Evolutionary conservation across 2,888 invertebrate genomes (phyloP).

Genomic region (Nemotelus nigrinus): DNA sequence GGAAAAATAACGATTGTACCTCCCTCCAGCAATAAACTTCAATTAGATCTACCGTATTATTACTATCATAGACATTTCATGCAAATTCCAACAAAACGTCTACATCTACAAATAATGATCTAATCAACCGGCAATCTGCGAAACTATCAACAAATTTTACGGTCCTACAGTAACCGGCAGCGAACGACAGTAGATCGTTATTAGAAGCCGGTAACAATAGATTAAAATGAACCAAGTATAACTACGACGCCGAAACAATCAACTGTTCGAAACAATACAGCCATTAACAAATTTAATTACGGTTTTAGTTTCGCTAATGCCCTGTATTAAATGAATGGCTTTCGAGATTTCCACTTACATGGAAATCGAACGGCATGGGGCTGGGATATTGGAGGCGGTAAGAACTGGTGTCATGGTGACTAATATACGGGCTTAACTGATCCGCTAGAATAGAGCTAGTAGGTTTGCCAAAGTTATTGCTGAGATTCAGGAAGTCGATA

Average conservation of each 20-base stretch:
- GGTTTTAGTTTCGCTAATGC: neutral
- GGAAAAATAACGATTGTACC: too few relatives aligned
- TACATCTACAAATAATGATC: neutral
- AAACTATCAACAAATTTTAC: neutral
- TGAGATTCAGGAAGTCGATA: too few relatives aligned
- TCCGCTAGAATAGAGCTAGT: too few relatives aligned
- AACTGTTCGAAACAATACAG: conserved; percentile 6
- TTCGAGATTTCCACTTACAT: too few relatives aligned
- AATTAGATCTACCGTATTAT: too few relatives aligned
- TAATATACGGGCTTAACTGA: too few relatives aligned
- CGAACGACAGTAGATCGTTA: neutral
- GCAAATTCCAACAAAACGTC: conserved; percentile 7
- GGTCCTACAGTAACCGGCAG: neutral
- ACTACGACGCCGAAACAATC: neutral
- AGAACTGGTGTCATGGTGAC: too few relatives aligned
- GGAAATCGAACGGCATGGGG: too few relatives aligned
- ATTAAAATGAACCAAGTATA: neutral
- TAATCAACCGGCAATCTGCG: neutral
- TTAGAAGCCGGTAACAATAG: neutral
- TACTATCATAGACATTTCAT: neutral
- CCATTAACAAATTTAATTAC: conserved; percentile 15
- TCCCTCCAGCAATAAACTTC: too few relatives aligned
- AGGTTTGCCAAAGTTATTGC: too few relatives aligned
- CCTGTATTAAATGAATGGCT: too few relatives aligned
- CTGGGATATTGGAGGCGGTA: too few relatives aligned